phyloP scores from a whole-genome alignment of 1,140 invertebrate genomes.

The Pogonomyrmex californicus region DNA sequence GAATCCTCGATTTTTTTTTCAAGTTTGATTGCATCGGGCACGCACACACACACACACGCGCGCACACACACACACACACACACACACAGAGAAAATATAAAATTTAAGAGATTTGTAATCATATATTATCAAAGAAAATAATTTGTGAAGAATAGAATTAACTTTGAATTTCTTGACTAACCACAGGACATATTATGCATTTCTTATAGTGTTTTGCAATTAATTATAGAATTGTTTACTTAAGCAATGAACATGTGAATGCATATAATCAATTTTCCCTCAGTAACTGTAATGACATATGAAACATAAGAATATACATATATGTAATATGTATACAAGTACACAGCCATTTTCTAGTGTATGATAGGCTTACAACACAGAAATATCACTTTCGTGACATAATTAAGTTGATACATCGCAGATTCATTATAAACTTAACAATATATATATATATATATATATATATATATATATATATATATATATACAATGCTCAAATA shows the following conservation, averaged over 20 bases:
- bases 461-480: too few species aligned
- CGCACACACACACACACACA: too few species aligned
- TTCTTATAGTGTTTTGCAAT: not conserved
- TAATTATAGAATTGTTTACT: conserved; percentile 17
- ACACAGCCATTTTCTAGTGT: conserved; percentile 47
- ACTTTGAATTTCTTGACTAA: too few species aligned
- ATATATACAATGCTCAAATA: not conserved
- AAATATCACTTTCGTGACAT: not conserved
- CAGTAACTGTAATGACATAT: conserved; percentile 20
- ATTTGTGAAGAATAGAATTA: too few species aligned
- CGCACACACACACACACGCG: too few species aligned
- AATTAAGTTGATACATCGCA: conserved; percentile 5
- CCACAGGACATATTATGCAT: not conserved
- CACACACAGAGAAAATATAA: too few species aligned
- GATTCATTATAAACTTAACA: not conserved
- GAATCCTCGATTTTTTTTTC: too few species aligned
- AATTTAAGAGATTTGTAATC: too few species aligned
- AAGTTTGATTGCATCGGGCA: too few species aligned
- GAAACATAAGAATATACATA: too few species aligned
- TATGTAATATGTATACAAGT: conserved; percentile 24
- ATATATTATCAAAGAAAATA: too few species aligned
- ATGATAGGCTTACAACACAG: not conserved
- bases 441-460: too few species aligned
- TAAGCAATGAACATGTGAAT: not conserved
- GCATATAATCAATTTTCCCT: not conserved